Evolutionary conservation across 2,888 invertebrate genomes (phyloP).

Genomic region (Lasioglossum figueresi): DNA sequence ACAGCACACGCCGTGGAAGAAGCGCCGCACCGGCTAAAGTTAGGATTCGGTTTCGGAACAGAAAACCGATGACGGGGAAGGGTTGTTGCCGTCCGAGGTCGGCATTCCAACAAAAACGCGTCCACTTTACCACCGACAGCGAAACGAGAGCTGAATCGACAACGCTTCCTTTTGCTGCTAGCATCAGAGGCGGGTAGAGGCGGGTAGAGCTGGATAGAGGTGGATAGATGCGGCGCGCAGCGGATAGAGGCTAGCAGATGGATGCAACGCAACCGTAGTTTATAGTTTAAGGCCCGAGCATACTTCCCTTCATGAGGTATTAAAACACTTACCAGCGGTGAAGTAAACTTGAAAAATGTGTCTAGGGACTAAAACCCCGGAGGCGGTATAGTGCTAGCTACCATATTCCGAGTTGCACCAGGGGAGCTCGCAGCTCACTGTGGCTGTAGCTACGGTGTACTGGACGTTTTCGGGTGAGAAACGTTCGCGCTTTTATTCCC

Average conservation of each 20-base stretch:
- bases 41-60: background rate
- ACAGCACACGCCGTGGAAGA: background rate
- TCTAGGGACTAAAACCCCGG: background rate
- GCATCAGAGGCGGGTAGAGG: no score
- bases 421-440: background rate
- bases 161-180: slow-evolving; percentile 26
- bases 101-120: slow-evolving; percentile 47
- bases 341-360: slow-evolving; percentile 7
- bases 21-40: background rate
- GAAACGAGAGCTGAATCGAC: slow-evolving; percentile 53
- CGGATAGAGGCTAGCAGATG: background rate
- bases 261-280: background rate
- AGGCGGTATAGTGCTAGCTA: background rate
- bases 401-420: background rate
- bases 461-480: background rate
- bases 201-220: no score
- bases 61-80: slow-evolving; percentile 37
- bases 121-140: slow-evolving; percentile 53
- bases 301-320: slow-evolving; percentile 7
- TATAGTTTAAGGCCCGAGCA: background rate
- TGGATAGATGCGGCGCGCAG: no score
- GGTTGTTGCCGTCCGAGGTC: slow-evolving; percentile 36
- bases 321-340: background rate
- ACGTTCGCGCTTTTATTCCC: background rate
- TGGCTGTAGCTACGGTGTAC: background rate